phyloP scores from a whole-genome alignment of 2,797 vertebrate species.

The Ataeniobius toweri region DNA sequence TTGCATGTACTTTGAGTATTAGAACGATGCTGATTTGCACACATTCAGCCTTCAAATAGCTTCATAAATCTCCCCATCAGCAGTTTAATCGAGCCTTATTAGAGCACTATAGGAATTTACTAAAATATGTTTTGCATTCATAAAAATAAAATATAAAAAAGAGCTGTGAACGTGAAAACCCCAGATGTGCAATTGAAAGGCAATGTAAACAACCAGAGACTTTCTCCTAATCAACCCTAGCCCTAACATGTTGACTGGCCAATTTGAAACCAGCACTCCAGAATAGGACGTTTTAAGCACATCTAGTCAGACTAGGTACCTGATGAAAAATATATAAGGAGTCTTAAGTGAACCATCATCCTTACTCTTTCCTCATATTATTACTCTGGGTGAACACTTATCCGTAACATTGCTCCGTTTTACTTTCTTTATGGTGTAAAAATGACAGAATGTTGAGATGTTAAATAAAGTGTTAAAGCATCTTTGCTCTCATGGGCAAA shows the following conservation, averaged over 20 bases:
- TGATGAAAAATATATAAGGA: background rate
- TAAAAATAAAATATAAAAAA: background rate
- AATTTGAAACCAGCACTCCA: background rate
- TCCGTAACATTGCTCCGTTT: background rate
- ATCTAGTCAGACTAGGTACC: background rate
- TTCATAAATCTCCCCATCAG: background rate
- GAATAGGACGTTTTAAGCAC: background rate
- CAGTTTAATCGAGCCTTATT: background rate
- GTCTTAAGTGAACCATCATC: no score
- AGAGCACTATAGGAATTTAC: background rate
- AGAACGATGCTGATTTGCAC: no score
- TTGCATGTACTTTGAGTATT: no score
- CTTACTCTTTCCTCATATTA: background rate
- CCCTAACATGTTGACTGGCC: background rate
- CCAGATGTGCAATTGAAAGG: background rate
- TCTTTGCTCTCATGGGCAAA: background rate
- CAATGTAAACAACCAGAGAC: background rate
- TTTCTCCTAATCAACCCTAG: background rate
- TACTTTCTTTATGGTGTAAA: background rate
- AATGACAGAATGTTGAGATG: background rate
- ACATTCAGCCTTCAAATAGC: background rate
- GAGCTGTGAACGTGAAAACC: background rate
- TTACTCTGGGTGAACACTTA: slow-evolving; percentile 5
- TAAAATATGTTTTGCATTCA: no score
- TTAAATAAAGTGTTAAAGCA: slow-evolving; percentile 9